phyloP scores from a whole-genome alignment of 2,113 vertebrate species.

The Channa maculata region DNA sequence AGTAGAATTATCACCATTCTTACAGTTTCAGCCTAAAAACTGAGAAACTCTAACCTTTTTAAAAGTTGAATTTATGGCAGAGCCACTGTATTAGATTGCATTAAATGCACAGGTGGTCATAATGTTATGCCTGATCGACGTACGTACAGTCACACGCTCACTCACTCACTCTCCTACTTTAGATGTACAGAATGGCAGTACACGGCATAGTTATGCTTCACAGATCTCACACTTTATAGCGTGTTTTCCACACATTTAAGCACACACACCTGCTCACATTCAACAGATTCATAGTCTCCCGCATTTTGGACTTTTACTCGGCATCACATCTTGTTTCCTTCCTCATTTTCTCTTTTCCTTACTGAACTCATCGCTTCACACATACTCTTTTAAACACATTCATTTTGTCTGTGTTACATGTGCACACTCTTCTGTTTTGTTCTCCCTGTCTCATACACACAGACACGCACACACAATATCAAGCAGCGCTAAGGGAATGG shows the following conservation, averaged over 20 bases:
- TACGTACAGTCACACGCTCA: too few species aligned
- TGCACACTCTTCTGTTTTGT: conserved; percentile 8
- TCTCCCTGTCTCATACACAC: conserved; percentile 8
- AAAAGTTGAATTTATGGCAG: too few species aligned
- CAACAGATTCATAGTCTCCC: neutral
- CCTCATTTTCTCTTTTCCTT: conserved; percentile 18
- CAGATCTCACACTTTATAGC: neutral
- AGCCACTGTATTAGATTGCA: too few species aligned
- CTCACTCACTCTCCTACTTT: neutral
- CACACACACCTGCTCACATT: neutral
- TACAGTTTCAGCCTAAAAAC: too few species aligned
- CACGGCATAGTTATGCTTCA: conserved; percentile 11
- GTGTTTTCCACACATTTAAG: conserved; percentile 7
- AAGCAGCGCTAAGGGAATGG: conserved; percentile 50
- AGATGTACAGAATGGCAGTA: conserved; percentile 18
- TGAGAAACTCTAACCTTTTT: too few species aligned
- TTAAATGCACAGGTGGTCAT: too few species aligned
- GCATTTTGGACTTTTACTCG: conserved; percentile 5
- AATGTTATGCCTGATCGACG: too few species aligned
- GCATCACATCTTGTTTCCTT: conserved; percentile 19
- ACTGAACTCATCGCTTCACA: conserved; percentile 39
- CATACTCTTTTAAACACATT: conserved; percentile 56
- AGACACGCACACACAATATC: conserved; percentile 25
- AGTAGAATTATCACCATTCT: too few species aligned
- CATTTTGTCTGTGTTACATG: conserved; percentile 40